These are phyloP conservation scores for Oryzias curvinotus DNA, from an alignment of 2,113 vertebrate species.

Conservation along the genomic window DNA sequence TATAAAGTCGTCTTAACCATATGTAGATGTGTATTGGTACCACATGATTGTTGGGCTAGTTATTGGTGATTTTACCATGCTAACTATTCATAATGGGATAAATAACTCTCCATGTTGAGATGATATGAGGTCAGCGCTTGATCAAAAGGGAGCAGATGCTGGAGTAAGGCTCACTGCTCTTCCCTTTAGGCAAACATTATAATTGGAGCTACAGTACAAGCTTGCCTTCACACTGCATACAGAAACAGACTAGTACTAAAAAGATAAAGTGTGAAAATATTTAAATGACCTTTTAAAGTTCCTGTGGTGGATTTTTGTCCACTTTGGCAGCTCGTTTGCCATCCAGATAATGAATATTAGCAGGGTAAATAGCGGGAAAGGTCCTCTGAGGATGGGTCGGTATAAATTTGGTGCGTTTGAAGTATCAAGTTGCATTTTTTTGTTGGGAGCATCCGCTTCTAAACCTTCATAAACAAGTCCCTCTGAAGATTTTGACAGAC, in stretches of 20 bases:
- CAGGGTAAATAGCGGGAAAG: background rate
- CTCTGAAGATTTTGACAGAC: constrained; percentile 30
- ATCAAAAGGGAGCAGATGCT: constrained; percentile 64
- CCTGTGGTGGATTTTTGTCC: constrained; percentile 16
- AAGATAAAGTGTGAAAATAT: constrained; percentile 12
- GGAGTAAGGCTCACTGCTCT: constrained; percentile 52
- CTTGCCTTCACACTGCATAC: constrained; percentile 30
- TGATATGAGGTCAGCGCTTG: constrained; percentile 48
- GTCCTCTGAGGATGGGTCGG: too few species aligned
- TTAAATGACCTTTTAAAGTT: constrained; percentile 11
- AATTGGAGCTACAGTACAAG: constrained; percentile 61
- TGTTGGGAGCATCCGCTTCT: too few species aligned
- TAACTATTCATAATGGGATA: constrained; percentile 16
- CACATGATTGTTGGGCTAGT: too few species aligned
- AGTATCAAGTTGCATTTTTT: too few species aligned
- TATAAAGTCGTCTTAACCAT: too few species aligned
- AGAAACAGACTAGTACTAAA: constrained; percentile 3
- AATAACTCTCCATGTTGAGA: constrained; percentile 45
- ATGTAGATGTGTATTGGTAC: too few species aligned
- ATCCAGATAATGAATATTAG: constrained; percentile 41
- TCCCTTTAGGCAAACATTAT: constrained; percentile 54
- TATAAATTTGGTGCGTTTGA: too few species aligned
- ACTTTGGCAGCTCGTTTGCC: constrained; percentile 17
- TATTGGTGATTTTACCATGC: too few species aligned
- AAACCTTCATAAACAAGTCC: constrained; percentile 16